Evolutionary conservation across 2,797 vertebrate genomes (phyloP).

Genomic region (Paramormyrops hopkinsi): DNA sequence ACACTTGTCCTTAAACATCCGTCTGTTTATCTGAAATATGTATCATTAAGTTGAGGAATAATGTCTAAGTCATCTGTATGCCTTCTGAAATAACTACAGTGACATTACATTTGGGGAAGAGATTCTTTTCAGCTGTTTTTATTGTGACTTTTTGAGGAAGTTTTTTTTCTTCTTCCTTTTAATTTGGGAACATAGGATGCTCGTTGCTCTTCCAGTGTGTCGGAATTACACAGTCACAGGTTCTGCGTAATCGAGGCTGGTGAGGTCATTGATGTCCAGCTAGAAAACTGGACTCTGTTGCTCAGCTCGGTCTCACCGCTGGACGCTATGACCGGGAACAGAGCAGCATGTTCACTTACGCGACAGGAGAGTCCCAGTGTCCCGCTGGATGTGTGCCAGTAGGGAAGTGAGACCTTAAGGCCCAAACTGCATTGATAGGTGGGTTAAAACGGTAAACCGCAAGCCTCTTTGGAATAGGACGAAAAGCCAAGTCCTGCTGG

Average conservation of each 20-base stretch:
- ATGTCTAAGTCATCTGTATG: neutral
- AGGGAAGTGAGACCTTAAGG: neutral
- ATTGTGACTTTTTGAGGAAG: neutral
- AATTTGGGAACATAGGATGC: neutral
- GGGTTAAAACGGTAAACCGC: neutral
- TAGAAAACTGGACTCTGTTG: neutral
- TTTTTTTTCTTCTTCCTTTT: neutral
- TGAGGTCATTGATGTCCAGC: neutral
- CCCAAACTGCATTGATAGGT: neutral
- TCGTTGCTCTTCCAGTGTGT: neutral
- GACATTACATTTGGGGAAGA: neutral
- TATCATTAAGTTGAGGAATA: neutral
- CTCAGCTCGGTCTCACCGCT: neutral
- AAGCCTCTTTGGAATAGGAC: neutral
- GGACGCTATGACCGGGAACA: neutral
- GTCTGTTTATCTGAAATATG: neutral
- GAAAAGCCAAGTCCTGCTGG: neutral
- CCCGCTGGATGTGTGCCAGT: neutral
- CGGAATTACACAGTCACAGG: neutral
- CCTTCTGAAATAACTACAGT: neutral
- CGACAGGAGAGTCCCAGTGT: neutral
- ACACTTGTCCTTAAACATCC: neutral
- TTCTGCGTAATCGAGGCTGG: neutral
- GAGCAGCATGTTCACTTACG: neutral
- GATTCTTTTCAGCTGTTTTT: neutral